Evolutionary conservation across 1,140 invertebrate genomes (phyloP).

Genomic region (Lasaia peninsularis): DNA sequence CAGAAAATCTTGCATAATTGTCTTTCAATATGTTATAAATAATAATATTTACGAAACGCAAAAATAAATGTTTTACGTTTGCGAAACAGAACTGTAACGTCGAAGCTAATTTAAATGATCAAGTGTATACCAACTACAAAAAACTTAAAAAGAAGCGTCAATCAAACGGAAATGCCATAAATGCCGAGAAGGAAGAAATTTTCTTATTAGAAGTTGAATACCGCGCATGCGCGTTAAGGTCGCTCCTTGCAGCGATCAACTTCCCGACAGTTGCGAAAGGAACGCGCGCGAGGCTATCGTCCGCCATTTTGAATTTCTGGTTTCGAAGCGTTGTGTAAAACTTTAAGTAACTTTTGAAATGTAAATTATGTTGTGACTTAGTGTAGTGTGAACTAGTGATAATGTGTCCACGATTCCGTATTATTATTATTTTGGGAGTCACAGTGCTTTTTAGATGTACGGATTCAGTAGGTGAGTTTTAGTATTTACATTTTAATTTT

Average conservation of each 20-base stretch:
- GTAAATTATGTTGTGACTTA: slow-evolving; percentile 18
- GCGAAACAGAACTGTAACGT: no score
- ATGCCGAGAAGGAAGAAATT: slow-evolving; percentile 9
- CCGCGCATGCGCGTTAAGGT: slow-evolving; percentile 27
- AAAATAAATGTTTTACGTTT: no score
- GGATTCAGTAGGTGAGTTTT: slow-evolving; percentile 64
- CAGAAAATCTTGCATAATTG: no score
- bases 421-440: slow-evolving; percentile 56
- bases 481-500: slow-evolving; percentile 2
- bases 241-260: slow-evolving; percentile 25
- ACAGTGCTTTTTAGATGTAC: slow-evolving; percentile 64
- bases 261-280: slow-evolving; percentile 33
- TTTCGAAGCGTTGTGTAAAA: slow-evolving; percentile 14
- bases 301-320: slow-evolving; percentile 25
- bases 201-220: slow-evolving; percentile 12
- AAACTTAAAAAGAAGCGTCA: not conserved
- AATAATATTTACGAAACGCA: no score
- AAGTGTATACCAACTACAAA: not conserved
- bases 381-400: slow-evolving; percentile 38
- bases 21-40: no score
- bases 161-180: slow-evolving; percentile 10
- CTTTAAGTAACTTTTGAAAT: slow-evolving; percentile 12
- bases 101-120: not conserved
- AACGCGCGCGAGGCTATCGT: slow-evolving; percentile 20
- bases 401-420: slow-evolving; percentile 41